A percentile compares a stretch with the other conserved stretches of the same genome.
Conservation (phyloP, 2,797 vertebrate species). For the Clarias laeviceps region DNA sequence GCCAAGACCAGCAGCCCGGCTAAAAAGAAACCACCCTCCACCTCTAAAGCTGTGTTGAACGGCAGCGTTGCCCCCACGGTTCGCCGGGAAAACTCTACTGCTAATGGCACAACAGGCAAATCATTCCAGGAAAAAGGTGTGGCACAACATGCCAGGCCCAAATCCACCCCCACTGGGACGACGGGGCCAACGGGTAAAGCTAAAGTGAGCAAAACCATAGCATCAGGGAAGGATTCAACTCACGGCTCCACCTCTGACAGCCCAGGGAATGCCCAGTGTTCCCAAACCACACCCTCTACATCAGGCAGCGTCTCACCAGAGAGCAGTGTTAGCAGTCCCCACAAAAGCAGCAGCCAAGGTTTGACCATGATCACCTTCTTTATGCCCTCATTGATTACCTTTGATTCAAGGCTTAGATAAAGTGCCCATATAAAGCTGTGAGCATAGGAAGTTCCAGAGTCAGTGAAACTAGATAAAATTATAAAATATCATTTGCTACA, state of each 20-base stretch:
- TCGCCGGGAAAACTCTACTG: slow-evolving; percentile 70
- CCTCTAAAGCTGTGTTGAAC: slow-evolving; percentile 74
- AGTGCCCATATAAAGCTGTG: background rate
- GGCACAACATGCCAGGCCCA: slow-evolving; percentile 83
- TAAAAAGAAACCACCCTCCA: slow-evolving; percentile 78
- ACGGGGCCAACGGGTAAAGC: slow-evolving; percentile 62
- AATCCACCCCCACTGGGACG: slow-evolving; percentile 75
- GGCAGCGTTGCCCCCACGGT: slow-evolving; percentile 70
- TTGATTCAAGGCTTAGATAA: background rate
- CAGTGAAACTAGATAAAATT: background rate
- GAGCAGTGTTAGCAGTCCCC: slow-evolving; percentile 70
- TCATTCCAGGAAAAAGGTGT: slow-evolving; percentile 78
- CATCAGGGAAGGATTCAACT: slow-evolving; percentile 72
- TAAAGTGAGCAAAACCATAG: slow-evolving; percentile 75
- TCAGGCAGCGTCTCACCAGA: slow-evolving; percentile 76
- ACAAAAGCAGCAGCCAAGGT: slow-evolving; percentile 70
- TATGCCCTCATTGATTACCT: background rate
- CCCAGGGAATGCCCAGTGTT: slow-evolving; percentile 66
- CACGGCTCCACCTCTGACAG: slow-evolving; percentile 59
- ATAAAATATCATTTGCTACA: background rate
- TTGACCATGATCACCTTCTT: background rate
- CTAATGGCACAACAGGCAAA: slow-evolving; percentile 67
- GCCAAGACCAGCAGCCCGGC: slow-evolving; percentile 75
- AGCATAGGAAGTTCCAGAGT: background rate
- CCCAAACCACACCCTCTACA: slow-evolving; percentile 63